Conservation (phyloP, 2,797 vertebrate genomes). For the Semotilus atromaculatus region DNA sequence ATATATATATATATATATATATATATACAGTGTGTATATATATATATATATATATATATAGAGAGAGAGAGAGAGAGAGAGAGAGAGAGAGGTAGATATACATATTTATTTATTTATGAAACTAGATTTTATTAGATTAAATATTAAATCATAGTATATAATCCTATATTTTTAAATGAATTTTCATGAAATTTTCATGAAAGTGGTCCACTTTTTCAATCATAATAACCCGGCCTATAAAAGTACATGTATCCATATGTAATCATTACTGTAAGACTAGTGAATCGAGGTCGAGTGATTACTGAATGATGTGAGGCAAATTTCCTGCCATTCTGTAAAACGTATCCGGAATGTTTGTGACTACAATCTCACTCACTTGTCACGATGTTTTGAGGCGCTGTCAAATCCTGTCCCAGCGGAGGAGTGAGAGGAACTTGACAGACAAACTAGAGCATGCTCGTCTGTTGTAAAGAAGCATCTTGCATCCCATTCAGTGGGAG, state of each 20-base stretch:
- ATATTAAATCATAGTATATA: no score
- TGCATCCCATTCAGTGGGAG: constrained; percentile 1
- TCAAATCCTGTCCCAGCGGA: constrained; percentile 45
- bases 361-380: constrained; percentile 39
- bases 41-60: no score
- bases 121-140: no score
- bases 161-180: no score
- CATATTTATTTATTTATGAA: no score
- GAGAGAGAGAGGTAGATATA: fast-evolving
- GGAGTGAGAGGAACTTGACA: constrained; percentile 34
- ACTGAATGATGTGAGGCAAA: constrained; percentile 6
- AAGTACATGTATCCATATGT: background rate
- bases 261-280: background rate
- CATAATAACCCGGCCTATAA: background rate
- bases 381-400: constrained; percentile 37
- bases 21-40: no score
- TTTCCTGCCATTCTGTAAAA: constrained; percentile 11
- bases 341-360: background rate
- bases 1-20: no score
- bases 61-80: no score
- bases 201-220: background rate
- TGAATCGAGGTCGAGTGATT: constrained; percentile 5
- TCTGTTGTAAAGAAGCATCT: constrained; percentile 1
- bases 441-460: constrained; percentile 19
- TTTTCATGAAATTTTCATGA: no score